Evolutionary conservation across 2,888 invertebrate genomes (phyloP), one percentile per base, ranked within the genome.

Genomic region (Crepidodera aurea): DNA sequence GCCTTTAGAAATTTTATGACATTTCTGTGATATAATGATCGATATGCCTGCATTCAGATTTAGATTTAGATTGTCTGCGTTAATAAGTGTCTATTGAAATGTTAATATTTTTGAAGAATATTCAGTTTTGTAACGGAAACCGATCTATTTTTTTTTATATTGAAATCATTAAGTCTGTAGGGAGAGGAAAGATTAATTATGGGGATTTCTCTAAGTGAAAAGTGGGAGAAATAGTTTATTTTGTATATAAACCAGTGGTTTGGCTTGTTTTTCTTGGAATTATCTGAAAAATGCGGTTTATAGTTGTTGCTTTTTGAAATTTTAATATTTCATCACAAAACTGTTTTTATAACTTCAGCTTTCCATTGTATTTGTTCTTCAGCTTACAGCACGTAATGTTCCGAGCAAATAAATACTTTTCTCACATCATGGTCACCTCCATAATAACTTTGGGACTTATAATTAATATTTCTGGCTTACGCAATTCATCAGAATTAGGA

Each of bases 1-100:
- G 37, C 50, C 59, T 66, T 60, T 64, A 59, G 58, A 58, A 64
- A 57, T 57, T 29, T n/a, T 42, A 29, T 61, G 59, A 62, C 62
- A 22, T 55, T 55, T 25, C 19, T 27, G 42, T 37, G 42, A 27
- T 51, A 40, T 51, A 46, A 54, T 63, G 63, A 63, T 63, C 39
- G 50, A 63, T 63, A 51, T 59, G 63, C 16, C 29, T 39, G 22
- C 39, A 48, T 57, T 57, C 48, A 50, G 27, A 50, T 57, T 46
- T 19, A 34, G 46, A 46, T 44, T 37, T 48, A 48, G 48, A 29
- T 55, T 44, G 42, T 34, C 37, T 13, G 1, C 13, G 44, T 56
- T 56, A 56, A 56, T 56, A 56, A 56, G 25, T 22, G 19, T 13
- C 57, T 48, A 50, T 57, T 57, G 39, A 57, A 48, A 57, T 57